Evolutionary conservation across 2,888 invertebrate genomes (phyloP), one percentile per base, ranked within the genome.

Genomic region (Sphinx pinastri): DNA sequence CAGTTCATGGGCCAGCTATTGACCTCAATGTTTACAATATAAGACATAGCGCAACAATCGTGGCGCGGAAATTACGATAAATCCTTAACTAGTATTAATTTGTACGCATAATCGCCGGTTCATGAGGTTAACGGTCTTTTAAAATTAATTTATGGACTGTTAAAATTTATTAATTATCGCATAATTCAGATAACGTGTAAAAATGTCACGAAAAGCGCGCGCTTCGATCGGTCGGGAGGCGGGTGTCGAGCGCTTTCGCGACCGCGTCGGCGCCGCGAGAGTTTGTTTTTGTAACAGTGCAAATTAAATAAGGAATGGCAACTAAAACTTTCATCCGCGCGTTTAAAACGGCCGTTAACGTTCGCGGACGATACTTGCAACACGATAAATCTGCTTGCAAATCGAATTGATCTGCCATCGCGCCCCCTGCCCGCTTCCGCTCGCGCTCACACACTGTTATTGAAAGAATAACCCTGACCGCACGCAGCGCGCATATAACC

Each of bases 1-100:
- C 77, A 83, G 92, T 90, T 91, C 93, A 92, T 85, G 83, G 87
- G 93, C 90, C 93, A 93, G 93, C 91, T 92, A 91, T 91, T 89
- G 92, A 92, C 91, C 93, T 81, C 85, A 77, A 85, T 91, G 92
- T 91, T 92, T 91, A 92, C 92, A 88, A 85, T 81, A 79, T 79
- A 79, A 70, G 58, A 70, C 67, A 57, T 57, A 59, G 67, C 58
- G 57, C 51, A 67, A 70, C 57, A 67, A 70, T 67, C 70, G 49
- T 51, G 52, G 57, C 87, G 88, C 88, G 88, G 84, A 88, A 86
- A 82, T 82, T 79, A 79, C 76, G 84, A 89, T 91, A 89, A 82
- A 75, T 78, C 69, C 74, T 63, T 80, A 77, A 81, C 82, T 81
- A 82, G 77, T 84, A 85, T 87, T 88, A 91, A 92, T 91, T 91